Percentiles rank a stretch among this genome's conserved stretches.
phyloP scores from a whole-genome alignment of 92 coral and sea anemone genomes.

The Phenganax stokvisi region DNA sequence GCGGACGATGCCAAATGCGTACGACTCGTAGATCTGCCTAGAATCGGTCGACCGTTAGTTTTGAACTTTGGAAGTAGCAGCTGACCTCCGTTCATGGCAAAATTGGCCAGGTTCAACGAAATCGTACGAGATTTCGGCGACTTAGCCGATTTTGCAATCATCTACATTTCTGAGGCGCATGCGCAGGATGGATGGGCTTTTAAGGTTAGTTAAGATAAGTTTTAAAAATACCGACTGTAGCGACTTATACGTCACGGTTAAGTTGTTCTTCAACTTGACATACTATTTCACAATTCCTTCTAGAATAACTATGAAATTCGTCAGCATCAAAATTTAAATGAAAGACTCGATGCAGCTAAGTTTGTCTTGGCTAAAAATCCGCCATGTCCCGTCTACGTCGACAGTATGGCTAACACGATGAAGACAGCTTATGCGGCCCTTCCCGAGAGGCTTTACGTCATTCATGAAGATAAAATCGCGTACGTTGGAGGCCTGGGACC shows the following conservation, averaged over 20 bases:
- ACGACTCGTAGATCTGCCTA: conserved; percentile 61
- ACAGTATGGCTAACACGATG: conserved; percentile 79
- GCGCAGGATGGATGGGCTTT: conserved; percentile 74
- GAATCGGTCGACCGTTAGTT: conserved; percentile 76
- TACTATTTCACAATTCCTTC: neutral
- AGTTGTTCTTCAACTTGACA: neutral
- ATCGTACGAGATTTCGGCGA: conserved; percentile 60
- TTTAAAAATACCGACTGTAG: too few relatives aligned
- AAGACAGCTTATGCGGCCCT: conserved; percentile 86
- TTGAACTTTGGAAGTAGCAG: conserved; percentile 90
- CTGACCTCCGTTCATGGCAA: conserved; percentile 92
- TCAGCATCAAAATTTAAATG: conserved; percentile 61
- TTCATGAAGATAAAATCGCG: conserved; percentile 56
- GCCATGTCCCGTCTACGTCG: conserved; percentile 73
- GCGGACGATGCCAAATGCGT: conserved; percentile 57
- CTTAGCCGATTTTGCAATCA: conserved; percentile 66
- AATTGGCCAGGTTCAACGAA: conserved; percentile 66
- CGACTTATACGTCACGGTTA: neutral
- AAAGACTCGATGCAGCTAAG: conserved; percentile 68
- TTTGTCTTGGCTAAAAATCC: conserved; percentile 54
- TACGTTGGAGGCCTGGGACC: conserved; percentile 95
- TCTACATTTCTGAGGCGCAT: conserved; percentile 79
- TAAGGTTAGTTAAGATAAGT: conserved; percentile 46
- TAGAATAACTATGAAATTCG: conserved; percentile 76
- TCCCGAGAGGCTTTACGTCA: conserved; percentile 75